Evolutionary conservation across 2,113 vertebrate species (phyloP).

Genomic region (Sigmodon hispidus): DNA sequence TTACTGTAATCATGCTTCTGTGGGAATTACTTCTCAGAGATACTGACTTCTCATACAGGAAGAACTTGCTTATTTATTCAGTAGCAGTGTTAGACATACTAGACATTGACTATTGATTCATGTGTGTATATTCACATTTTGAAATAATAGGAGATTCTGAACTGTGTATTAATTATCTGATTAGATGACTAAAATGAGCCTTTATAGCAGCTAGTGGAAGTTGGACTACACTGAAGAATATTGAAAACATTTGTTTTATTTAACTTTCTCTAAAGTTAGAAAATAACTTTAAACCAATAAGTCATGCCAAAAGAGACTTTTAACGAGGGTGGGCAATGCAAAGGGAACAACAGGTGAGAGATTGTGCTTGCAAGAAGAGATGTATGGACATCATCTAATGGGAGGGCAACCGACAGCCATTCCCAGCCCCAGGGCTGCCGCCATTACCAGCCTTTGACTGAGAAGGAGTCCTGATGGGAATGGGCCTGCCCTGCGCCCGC

Average conservation of each 20-base stretch:
- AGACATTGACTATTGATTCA: conserved; percentile 12
- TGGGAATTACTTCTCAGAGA: conserved; percentile 82
- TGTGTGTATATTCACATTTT: background rate
- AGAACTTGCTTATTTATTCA: conserved; percentile 74
- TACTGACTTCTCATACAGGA: conserved; percentile 70
- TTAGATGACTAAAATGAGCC: conserved; percentile 34
- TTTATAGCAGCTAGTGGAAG: conserved; percentile 43
- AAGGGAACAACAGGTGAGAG: conserved; percentile 46
- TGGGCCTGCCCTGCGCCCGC: too few relatives aligned
- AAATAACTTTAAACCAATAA: background rate
- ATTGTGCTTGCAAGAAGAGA: background rate
- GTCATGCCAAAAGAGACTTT: conserved; percentile 5
- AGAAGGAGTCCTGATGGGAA: background rate
- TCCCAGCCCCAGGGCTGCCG: background rate
- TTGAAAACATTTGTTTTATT: conserved; percentile 16
- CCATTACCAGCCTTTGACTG: background rate
- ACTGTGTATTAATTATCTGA: background rate
- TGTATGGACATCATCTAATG: background rate
- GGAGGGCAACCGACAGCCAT: background rate
- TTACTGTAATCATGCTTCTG: conserved; percentile 84
- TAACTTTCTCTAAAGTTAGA: conserved; percentile 24
- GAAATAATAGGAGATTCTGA: background rate
- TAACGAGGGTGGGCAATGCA: background rate
- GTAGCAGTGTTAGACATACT: background rate
- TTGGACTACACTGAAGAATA: background rate